phyloP scores from a whole-genome alignment of 2,113 vertebrate species.

The Bungarus multicinctus region DNA sequence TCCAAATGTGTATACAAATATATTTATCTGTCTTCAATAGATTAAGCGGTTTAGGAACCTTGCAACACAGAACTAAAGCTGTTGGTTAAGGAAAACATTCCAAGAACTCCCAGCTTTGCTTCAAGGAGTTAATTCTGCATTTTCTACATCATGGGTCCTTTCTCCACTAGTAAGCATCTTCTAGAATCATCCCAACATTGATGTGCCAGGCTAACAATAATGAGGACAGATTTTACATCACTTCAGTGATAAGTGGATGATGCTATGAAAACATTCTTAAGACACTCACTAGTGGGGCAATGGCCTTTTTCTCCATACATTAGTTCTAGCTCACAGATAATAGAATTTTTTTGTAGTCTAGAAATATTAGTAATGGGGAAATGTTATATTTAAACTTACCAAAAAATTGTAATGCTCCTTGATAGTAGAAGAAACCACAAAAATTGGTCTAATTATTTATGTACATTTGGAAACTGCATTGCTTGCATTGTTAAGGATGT shows the following conservation, averaged over 20 bases:
- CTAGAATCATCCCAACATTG: neutral
- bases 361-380: conserved; percentile 63
- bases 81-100: conserved; percentile 67
- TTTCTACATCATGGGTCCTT: conserved; percentile 61
- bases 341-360: conserved; percentile 21
- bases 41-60: conserved; percentile 71
- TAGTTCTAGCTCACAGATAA: conserved; percentile 68
- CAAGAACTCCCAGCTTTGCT: conserved; percentile 60
- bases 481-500: conserved; percentile 66
- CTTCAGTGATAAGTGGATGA: neutral
- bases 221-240: neutral
- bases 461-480: conserved; percentile 62
- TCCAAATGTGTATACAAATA: conserved; percentile 73
- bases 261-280: neutral
- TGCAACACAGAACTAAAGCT: conserved; percentile 65
- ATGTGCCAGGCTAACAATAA: neutral
- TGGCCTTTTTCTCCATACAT: conserved; percentile 54
- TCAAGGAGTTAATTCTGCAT: conserved; percentile 57
- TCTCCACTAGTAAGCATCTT: conserved; percentile 14
- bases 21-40: conserved; percentile 72
- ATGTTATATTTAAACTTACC: conserved; percentile 63
- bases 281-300: neutral
- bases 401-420: conserved; percentile 64
- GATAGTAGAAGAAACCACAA: conserved; percentile 67
- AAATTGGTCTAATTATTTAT: conserved; percentile 64